Evolutionary conservation across 2,113 vertebrate genomes (phyloP).

Genomic region (Triplophysa rosa): DNA sequence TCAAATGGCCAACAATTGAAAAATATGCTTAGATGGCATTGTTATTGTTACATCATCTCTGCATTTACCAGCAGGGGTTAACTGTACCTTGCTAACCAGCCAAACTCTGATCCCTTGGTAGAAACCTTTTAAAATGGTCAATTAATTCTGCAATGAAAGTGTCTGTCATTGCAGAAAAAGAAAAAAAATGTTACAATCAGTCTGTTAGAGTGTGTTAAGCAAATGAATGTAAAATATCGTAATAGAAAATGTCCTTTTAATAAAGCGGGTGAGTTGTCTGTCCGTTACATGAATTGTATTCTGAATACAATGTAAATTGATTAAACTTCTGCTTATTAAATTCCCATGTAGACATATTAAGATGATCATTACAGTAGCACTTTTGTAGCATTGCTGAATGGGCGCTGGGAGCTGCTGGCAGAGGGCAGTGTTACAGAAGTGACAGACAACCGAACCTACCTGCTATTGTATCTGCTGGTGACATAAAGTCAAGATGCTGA

Average conservation of each 20-base stretch:
- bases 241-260: not conserved
- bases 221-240: not conserved
- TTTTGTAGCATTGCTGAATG: not conserved
- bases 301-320: not conserved
- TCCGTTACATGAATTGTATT: not conserved
- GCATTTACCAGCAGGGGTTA: too few relatives aligned
- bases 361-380: not conserved
- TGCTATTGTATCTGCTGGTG: not conserved
- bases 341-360: not conserved
- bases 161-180: too few relatives aligned
- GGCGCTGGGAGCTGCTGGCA: slow-evolving; percentile 58
- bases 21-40: too few relatives aligned
- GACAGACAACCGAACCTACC: not conserved
- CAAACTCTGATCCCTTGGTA: not conserved
- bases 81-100: too few relatives aligned
- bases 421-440: slow-evolving; percentile 70
- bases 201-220: not conserved
- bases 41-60: too few relatives aligned
- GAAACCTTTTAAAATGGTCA: not conserved
- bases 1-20: too few relatives aligned
- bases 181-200: too few relatives aligned
- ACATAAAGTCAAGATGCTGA: not conserved
- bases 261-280: not conserved
- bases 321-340: not conserved
- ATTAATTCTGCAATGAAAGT: too few relatives aligned